Evolutionary conservation across 2,113 vertebrate species (phyloP).

Genomic region (Podiceps cristatus): DNA sequence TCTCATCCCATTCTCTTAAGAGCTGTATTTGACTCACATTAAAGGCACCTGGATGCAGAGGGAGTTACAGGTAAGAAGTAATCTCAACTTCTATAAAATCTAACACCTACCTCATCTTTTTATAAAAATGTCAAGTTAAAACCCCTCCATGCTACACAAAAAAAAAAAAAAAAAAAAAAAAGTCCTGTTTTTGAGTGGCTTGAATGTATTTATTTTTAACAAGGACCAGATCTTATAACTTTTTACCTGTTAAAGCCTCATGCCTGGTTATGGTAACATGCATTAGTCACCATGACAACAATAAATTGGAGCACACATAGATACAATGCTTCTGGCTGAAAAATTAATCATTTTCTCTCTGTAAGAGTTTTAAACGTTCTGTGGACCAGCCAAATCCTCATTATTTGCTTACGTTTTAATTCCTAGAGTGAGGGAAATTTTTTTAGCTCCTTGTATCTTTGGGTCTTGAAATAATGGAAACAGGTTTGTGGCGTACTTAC

Average conservation of each 20-base stretch:
- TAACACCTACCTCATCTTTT: neutral
- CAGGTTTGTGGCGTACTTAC: neutral
- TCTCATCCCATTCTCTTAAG: neutral
- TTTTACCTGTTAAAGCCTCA: conserved; percentile 23
- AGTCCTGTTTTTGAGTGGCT: neutral
- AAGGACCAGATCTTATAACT: neutral
- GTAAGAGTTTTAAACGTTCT: neutral
- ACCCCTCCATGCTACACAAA: neutral
- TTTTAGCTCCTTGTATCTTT: neutral
- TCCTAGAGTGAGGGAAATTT: neutral
- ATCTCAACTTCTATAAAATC: neutral
- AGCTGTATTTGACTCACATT: neutral
- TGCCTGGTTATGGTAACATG: neutral
- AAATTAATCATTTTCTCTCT: neutral
- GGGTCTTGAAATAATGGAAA: neutral
- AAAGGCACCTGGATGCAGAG: neutral
- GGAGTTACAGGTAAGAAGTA: neutral
- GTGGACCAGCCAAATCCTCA: neutral
- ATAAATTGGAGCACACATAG: neutral
- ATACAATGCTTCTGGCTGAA: neutral
- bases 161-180: rapidly evolving
- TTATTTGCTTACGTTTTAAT: neutral
- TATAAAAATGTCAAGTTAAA: neutral
- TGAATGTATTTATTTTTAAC: neutral
- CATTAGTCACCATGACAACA: conserved; percentile 60